A percentile compares a stretch with the other conserved stretches of the same genome.
These are phyloP conservation scores for Suillia variegata DNA, from an alignment of 2,888 invertebrate species.

Conservation along the genomic window DNA sequence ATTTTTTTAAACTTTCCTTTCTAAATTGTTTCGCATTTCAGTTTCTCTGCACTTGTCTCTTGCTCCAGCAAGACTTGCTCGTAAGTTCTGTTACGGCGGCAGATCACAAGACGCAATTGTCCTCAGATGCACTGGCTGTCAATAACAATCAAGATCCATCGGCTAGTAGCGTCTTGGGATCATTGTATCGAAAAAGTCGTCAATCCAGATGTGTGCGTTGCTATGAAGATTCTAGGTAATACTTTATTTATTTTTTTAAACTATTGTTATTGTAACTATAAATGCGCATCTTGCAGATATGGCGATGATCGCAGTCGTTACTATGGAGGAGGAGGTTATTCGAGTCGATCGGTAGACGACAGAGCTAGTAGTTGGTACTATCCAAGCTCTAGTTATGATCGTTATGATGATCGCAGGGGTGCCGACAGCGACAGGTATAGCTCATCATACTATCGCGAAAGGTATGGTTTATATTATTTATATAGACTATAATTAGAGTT, in stretches of 20 bases:
- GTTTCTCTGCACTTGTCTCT: slow-evolving; percentile 26
- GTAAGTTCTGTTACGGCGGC: slow-evolving; percentile 9
- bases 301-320: slow-evolving; percentile 34
- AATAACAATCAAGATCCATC: slow-evolving; percentile 18
- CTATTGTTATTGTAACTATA: too few species aligned
- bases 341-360: slow-evolving; percentile 46
- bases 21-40: too few species aligned
- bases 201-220: slow-evolving; percentile 58
- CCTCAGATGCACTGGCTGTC: slow-evolving; percentile 1
- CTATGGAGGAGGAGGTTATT: slow-evolving; percentile 9
- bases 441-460: slow-evolving; percentile 29
- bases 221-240: slow-evolving; percentile 56
- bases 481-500: too few species aligned
- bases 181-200: slow-evolving; percentile 48
- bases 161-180: slow-evolving; percentile 38
- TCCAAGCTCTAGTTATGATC: slow-evolving; percentile 23
- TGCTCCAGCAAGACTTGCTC: slow-evolving; percentile 23
- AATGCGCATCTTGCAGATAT: too few species aligned
- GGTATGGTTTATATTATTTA: slow-evolving; percentile 21
- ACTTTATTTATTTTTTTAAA: too few species aligned
- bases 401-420: slow-evolving; percentile 50
- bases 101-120: slow-evolving; percentile 15
- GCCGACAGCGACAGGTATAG: slow-evolving; percentile 48
- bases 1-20: too few species aligned
- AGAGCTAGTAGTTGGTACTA: slow-evolving; percentile 33